Base-by-base conservation (phyloP, 2,797 vertebrate species). In the Lepidocolaptes lacrymiger region DNA sequence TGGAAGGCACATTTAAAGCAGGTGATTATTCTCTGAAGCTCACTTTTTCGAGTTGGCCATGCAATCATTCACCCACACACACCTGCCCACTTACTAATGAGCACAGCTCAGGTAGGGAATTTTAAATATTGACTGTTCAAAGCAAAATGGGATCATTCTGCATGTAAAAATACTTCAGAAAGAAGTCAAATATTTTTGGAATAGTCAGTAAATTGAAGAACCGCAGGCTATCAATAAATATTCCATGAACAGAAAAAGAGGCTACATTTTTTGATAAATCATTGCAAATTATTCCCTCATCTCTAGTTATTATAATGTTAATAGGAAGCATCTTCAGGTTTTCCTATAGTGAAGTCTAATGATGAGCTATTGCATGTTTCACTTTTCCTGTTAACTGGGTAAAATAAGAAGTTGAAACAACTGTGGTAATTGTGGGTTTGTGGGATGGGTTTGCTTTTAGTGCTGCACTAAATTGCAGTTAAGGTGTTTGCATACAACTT, bases 271-370 rank as follows among this genome's bases (percentile, higher is more conserved):
- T 89, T 21, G 92, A 91, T 96, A 96, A 96, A 95, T 96, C 94
- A 93, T 87, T 94, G 95, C 96, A 96, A 96, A 95, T 97, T 94
- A 96, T 71, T 95, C 96, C 88, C 94, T 94, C 83, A 91, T 91
- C 96, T 94, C 83, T 87, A 76, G 76, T 93, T 96, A 67, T 95
- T 82, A 95, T 89, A 86, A 94, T 91, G 83, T 91, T 96, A 96
- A 94, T 95, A 86, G 80, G 66, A 96, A 93, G 85, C 89, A 91
- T 91, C 93, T 85, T 93, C 91, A 96, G 80, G 71, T 76, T 91
- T 94, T 93, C 89, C 82, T 94, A 52, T 88, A 92, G 89, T 81
- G 73, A 79, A 93, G 59, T 67, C 52, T 96, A 94, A 91, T 88
- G 85, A 96, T 91, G 85, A 95, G 80, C 82, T 90, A 73, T 88